Evolutionary conservation across 2,797 vertebrate genomes (phyloP), one percentile per base, ranked within the genome.

Genomic region (Microhierax caerulescens): DNA sequence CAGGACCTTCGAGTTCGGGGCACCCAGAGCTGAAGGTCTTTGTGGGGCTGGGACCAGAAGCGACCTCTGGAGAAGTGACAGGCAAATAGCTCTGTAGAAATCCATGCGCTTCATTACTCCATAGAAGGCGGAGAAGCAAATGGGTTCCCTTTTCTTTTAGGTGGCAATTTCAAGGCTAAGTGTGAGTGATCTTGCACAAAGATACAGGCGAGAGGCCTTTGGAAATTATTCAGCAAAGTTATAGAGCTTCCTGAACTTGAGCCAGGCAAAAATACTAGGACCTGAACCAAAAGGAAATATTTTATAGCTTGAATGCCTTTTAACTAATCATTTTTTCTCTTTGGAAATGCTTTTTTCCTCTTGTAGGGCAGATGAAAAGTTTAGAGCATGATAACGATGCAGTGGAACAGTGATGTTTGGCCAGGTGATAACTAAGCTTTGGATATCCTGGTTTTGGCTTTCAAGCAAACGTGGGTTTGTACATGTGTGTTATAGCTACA

Each of bases 251-350:
- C 90, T 96, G 95, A 98, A 89, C 8, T 7, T 12, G 19, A 96
- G 91, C 92, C 97, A 97, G 85, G 67, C 84, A 90, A 88, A 97
- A 96, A 78, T 91, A 69, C 69, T 80, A 77, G 72, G 77, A 88
- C 32, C 28, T 54, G 81, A 96, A 96, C 60, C 73, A 94, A 95
- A 96, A 96, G 76, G 84, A 97, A 98, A 91, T 64, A 51, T 73
- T 96, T 97, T 97, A 96, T 94, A 90, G 43, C 84, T 95, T 81
- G 43, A 73, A 91, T 95, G 34, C 59, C 21, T 94, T 92, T 97
- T 72, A 95, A 95, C 77, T 72, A 92, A 97, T 97, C 86, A 48
- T 37, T 92, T 95, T 96, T 95, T 96, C 76, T 96, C 59, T 80
- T 91, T 96, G 67, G 63, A 78, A 95, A 87, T 37, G 27, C 0